These are phyloP conservation scores for Thereuonema tuberculata DNA, from an alignment of 1,140 invertebrate species.

Conservation along the genomic window DNA sequence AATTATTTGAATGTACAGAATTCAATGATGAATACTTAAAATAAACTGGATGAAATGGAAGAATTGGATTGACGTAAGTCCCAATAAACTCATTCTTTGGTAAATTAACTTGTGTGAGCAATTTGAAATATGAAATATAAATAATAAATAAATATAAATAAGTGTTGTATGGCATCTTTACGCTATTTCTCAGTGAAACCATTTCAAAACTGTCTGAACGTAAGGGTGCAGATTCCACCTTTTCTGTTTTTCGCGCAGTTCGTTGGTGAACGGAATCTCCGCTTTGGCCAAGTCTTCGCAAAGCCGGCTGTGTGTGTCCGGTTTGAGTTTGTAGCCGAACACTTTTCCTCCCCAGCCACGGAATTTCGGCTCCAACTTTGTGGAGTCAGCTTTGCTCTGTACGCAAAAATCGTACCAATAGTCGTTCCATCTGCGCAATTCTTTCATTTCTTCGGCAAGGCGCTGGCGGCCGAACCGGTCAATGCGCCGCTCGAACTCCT, in stretches of 20 bases:
- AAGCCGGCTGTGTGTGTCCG: conserved; percentile 8
- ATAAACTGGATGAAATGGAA: too few relatives aligned
- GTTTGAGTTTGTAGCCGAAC: conserved; percentile 11
- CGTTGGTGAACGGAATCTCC: conserved; percentile 16
- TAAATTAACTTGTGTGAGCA: too few relatives aligned
- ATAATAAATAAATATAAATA: too few relatives aligned
- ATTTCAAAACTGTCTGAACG: too few relatives aligned
- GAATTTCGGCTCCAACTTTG: conserved; percentile 10
- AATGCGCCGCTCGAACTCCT: conserved; percentile 15
- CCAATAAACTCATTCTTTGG: too few relatives aligned
- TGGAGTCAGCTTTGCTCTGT: conserved; percentile 10
- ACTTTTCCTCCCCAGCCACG: conserved; percentile 16
- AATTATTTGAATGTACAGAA: too few relatives aligned
- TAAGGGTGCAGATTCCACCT: too few relatives aligned
- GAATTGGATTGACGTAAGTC: too few relatives aligned
- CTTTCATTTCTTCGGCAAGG: conserved; percentile 14
- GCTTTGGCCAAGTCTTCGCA: conserved; percentile 16
- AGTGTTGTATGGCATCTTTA: too few relatives aligned
- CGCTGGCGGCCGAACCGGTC: conserved; percentile 13
- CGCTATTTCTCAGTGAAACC: too few relatives aligned
- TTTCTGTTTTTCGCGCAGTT: conserved; percentile 7
- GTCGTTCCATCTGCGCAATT: conserved; percentile 12
- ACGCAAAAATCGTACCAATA: conserved; percentile 17
- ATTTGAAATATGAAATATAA: too few relatives aligned
- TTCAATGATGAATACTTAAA: too few relatives aligned